phyloP scores from a whole-genome alignment of 2,797 vertebrate species.

The Acropternis orthonyx region DNA sequence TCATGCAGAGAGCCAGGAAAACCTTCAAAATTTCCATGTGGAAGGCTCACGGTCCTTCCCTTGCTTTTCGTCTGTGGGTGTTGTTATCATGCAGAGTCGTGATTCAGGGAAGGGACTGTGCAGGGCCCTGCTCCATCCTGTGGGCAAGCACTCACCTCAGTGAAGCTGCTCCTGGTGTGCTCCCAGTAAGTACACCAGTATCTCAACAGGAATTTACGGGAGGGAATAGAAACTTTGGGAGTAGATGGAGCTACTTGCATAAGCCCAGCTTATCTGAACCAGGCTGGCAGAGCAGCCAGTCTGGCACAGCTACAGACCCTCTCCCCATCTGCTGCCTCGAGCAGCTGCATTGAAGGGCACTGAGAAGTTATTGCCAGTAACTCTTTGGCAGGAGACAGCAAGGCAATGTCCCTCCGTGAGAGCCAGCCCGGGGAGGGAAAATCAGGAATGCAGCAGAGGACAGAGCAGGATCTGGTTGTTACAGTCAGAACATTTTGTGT shows the following conservation, averaged over 20 bases:
- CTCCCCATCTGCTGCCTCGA: conserved; percentile 49
- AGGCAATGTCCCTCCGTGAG: conserved; percentile 14
- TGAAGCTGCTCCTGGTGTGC: background rate
- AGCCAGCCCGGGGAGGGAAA: conserved; percentile 7
- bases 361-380: conserved; percentile 27
- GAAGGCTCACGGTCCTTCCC: background rate
- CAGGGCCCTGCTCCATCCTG: background rate
- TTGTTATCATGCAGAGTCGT: background rate
- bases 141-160: background rate
- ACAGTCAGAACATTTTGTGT: background rate
- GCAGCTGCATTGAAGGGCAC: conserved; percentile 64
- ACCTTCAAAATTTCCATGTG: background rate
- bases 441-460: background rate
- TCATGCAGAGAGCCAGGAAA: background rate
- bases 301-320: conserved; percentile 46
- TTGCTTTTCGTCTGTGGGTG: background rate
- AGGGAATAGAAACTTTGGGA: background rate
- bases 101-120: background rate
- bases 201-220: background rate
- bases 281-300: conserved; percentile 6
- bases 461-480: background rate
- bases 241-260: background rate
- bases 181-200: background rate
- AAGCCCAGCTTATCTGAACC: background rate
- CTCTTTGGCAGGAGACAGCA: conserved; percentile 30